phyloP scores from a whole-genome alignment of 2,888 invertebrate species.

The Altica lythri region DNA sequence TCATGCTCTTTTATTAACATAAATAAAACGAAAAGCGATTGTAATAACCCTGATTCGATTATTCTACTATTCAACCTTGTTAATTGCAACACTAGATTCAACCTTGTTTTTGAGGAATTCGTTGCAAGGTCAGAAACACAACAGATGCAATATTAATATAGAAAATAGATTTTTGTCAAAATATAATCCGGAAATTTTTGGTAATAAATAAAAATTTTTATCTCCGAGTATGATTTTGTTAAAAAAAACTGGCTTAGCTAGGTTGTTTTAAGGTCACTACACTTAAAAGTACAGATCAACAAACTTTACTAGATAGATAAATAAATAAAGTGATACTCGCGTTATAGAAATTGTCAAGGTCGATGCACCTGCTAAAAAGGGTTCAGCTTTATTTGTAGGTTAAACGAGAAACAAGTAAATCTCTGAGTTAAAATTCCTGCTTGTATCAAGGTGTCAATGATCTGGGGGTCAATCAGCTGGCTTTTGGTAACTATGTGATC shows the following conservation, averaged over 20 bases:
- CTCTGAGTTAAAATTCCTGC: constrained; percentile 36
- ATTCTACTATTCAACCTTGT: constrained; percentile 29
- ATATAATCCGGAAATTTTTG: too few species aligned
- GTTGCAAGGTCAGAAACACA: constrained; percentile 28
- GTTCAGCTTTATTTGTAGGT: constrained; percentile 41
- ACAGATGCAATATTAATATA: constrained; percentile 28
- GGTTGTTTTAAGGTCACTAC: constrained; percentile 32
- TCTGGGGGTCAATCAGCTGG: constrained; percentile 44
- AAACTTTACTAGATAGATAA: constrained; percentile 32
- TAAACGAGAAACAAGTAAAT: constrained; percentile 38
- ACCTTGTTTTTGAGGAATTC: constrained; percentile 36
- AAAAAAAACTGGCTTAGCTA: constrained; percentile 35
- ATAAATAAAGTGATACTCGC: constrained; percentile 31
- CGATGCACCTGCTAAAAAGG: constrained; percentile 23
- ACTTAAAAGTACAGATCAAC: constrained; percentile 33
- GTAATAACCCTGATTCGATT: constrained; percentile 43
- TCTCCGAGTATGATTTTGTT: too few species aligned
- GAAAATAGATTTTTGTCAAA: constrained; percentile 28
- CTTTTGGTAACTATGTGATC: constrained; percentile 50
- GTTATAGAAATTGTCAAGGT: constrained; percentile 24
- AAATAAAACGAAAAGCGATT: constrained; percentile 37
- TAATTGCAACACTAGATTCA: constrained; percentile 36
- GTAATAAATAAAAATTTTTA: too few species aligned
- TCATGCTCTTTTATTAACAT: constrained; percentile 22
- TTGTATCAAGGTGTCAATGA: constrained; percentile 52